phyloP scores from a whole-genome alignment of 2,888 invertebrate genomes.

The Mechanitis mazaeus region DNA sequence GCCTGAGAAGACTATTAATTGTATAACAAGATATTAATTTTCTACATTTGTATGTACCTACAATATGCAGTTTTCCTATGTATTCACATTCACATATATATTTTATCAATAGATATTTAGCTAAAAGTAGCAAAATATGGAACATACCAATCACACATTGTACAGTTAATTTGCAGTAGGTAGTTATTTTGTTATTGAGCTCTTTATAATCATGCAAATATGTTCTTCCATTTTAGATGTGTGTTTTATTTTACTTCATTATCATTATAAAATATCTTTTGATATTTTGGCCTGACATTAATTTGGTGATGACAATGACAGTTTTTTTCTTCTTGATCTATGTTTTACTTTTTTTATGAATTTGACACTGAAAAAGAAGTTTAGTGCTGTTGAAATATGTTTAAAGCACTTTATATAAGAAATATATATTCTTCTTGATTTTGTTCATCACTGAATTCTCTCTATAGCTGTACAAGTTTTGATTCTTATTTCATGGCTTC shows the following conservation, averaged over 20 bases:
- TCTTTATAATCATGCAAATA: neutral
- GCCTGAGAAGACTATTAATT: too few relatives aligned
- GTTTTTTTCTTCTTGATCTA: slow-evolving; percentile 20
- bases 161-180: slow-evolving; percentile 11
- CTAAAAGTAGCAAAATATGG: neutral
- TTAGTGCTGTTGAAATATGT: neutral
- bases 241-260: neutral
- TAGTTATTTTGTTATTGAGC: neutral
- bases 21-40: too few relatives aligned
- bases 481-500: too few relatives aligned
- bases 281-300: slow-evolving; percentile 1
- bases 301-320: slow-evolving; percentile 18
- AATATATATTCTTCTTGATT: too few relatives aligned
- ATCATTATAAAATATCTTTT: slow-evolving; percentile 6
- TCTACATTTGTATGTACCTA: too few relatives aligned
- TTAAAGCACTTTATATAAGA: too few relatives aligned
- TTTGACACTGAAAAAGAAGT: slow-evolving; percentile 32
- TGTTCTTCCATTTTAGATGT: slow-evolving; percentile 5
- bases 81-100: too few relatives aligned
- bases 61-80: too few relatives aligned
- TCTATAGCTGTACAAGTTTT: too few relatives aligned
- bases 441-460: too few relatives aligned
- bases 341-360: slow-evolving; percentile 31
- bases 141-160: slow-evolving; percentile 53
- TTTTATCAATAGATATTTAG: too few relatives aligned